Conservation (phyloP, 2,888 invertebrate genomes). For the Frankliniella intonsa region DNA sequence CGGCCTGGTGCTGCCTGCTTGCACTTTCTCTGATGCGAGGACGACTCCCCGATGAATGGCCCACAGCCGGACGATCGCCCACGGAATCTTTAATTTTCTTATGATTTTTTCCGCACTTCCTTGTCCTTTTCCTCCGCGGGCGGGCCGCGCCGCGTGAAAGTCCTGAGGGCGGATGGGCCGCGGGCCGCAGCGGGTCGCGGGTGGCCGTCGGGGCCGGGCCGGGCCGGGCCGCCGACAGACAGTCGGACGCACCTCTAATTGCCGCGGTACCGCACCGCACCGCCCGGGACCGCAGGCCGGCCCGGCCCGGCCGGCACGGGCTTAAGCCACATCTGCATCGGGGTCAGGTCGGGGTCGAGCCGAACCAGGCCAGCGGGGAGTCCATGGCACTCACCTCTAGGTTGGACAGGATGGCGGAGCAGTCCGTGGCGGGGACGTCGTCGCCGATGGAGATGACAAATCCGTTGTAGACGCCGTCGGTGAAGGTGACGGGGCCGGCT, state of each 20-base stretch:
- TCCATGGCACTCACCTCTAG: constrained; percentile 47
- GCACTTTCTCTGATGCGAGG: neutral
- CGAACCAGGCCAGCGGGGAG: neutral
- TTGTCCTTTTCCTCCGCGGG: too few species aligned
- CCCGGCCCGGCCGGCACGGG: neutral
- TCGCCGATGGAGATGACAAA: constrained; percentile 49
- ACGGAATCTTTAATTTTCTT: neutral
- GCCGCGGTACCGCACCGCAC: neutral
- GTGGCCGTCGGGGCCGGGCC: neutral
- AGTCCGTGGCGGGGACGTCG: constrained; percentile 48
- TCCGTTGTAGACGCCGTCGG: constrained; percentile 50
- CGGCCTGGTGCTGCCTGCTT: neutral
- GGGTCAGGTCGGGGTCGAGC: neutral
- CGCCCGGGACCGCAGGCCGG: neutral
- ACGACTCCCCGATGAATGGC: constrained; percentile 4
- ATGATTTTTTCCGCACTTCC: too few species aligned
- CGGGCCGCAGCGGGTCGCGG: neutral
- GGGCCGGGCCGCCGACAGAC: neutral
- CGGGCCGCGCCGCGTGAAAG: neutral
- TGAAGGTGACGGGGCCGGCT: constrained; percentile 39
- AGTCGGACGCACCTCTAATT: neutral
- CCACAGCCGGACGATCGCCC: neutral
- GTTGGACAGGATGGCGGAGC: constrained; percentile 48
- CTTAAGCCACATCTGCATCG: neutral
- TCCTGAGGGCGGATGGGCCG: neutral